Conservation (phyloP, 2,113 vertebrate species). For the Stegastes partitus region DNA sequence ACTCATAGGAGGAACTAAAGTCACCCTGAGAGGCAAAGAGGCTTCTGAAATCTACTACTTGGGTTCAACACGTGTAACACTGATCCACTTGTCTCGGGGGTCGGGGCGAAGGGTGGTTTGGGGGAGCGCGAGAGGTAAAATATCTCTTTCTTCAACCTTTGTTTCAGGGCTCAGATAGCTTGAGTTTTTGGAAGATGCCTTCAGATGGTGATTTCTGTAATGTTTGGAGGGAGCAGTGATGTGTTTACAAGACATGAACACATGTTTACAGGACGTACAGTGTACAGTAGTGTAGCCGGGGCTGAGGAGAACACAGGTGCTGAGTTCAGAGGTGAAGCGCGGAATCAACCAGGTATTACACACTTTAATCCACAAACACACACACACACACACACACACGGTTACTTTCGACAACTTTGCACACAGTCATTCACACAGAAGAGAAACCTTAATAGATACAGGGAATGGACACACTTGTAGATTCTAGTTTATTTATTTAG, state of each 20-base stretch:
- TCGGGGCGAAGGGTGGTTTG: neutral
- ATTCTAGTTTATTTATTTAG: slow-evolving; percentile 61
- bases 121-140: neutral
- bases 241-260: slow-evolving; percentile 70
- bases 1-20: slow-evolving; percentile 79
- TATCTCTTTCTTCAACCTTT: slow-evolving; percentile 36
- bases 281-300: slow-evolving; percentile 48
- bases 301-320: slow-evolving; percentile 33
- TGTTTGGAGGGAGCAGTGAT: slow-evolving; percentile 11
- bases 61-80: slow-evolving; percentile 35
- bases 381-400: slow-evolving; percentile 18
- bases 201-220: neutral
- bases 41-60: slow-evolving; percentile 14
- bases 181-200: slow-evolving; percentile 26
- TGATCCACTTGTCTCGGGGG: slow-evolving; percentile 10
- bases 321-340: slow-evolving; percentile 56
- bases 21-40: neutral
- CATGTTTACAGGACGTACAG: slow-evolving; percentile 73
- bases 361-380: slow-evolving; percentile 47
- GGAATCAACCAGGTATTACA: slow-evolving; percentile 81
- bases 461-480: slow-evolving; percentile 69
- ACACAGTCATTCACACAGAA: slow-evolving; percentile 50
- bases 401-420: slow-evolving; percentile 53
- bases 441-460: slow-evolving; percentile 58
- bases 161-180: slow-evolving; percentile 43